Evolutionary conservation across 1,140 invertebrate genomes (phyloP), one percentile per base, ranked within the genome.

Genomic region (Hypsibius dujardini): DNA sequence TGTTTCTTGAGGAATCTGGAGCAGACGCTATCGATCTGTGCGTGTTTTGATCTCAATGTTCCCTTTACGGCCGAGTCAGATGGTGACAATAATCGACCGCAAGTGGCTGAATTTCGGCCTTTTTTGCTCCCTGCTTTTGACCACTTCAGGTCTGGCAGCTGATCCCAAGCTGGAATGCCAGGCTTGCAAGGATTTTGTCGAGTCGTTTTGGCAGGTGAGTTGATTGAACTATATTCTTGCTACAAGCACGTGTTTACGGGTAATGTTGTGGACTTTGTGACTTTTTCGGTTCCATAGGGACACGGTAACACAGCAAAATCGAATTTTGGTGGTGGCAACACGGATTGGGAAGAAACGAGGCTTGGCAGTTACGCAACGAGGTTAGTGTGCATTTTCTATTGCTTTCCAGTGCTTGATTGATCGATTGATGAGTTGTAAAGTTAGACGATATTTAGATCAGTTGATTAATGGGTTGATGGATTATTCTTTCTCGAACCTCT

Each of bases 301-400:
- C 80, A 98, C 72, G 86, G 91, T 72, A 85, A 85, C 76, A 98
- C 94, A 0, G 83, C 86, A 46, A 86, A 90, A 77, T 90, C 88
- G 42, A 93, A 95, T 79, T 96, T 90, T 82, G 94, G 92, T 76
- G 94, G 94, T 47, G 94, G 94, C 12, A 94, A 98, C 80, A 88
- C 92, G 1, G 91, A 89, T 47, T 98, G 94, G 93, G 94, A 98
- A 79, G 92, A 96, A 79, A 87, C 92, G 76, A 92, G 91, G 75
- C 81, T 93, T 73, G 86, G 87, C 71, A 86, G 86, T 42, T 98
- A 95, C 80, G 85, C 87, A 73, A 88, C 84, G 47, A 95, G 83
- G 82, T 82, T 74, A 69, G 47, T 59, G 47, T 69, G 67, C 56
- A 15, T 3, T 1, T 28, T 46, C 7, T 56, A 40, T 15, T 59